Conservation (phyloP, 2,797 vertebrate species). For the Pantherophis vulpinus region DNA sequence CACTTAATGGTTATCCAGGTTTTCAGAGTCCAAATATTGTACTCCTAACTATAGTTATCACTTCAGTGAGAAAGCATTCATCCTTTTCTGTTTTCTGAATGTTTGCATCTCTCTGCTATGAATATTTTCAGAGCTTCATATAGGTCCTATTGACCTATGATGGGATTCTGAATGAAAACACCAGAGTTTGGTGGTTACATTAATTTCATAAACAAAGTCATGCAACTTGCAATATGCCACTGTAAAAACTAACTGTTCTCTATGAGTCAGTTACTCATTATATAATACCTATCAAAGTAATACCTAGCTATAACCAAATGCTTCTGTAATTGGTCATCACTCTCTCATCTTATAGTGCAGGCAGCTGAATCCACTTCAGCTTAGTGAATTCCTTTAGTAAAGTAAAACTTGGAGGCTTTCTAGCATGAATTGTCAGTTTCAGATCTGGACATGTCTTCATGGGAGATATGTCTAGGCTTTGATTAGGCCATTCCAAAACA, state of each 20-base stretch:
- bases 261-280: neutral
- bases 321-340: neutral
- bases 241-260: neutral
- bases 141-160: neutral
- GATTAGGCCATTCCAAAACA: neutral
- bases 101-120: neutral
- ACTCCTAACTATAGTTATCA: neutral
- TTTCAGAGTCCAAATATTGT: neutral
- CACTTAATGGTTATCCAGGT: neutral
- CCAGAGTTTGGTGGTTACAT: neutral
- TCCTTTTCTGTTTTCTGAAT: neutral
- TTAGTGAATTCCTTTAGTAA: neutral
- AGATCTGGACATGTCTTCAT: neutral
- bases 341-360: neutral
- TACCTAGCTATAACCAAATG: neutral
- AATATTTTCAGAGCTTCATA: neutral
- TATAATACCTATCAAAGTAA: neutral
- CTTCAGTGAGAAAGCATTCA: neutral
- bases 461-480: neutral
- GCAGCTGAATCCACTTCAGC: neutral
- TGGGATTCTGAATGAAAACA: neutral
- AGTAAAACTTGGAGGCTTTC: neutral
- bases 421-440: neutral
- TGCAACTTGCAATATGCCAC: neutral
- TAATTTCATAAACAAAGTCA: neutral